Percentiles rank a stretch among this genome's conserved stretches.
These are phyloP conservation scores for Papilio aristodemus DNA, from an alignment of 1,140 invertebrate species.

Conservation along the genomic window DNA sequence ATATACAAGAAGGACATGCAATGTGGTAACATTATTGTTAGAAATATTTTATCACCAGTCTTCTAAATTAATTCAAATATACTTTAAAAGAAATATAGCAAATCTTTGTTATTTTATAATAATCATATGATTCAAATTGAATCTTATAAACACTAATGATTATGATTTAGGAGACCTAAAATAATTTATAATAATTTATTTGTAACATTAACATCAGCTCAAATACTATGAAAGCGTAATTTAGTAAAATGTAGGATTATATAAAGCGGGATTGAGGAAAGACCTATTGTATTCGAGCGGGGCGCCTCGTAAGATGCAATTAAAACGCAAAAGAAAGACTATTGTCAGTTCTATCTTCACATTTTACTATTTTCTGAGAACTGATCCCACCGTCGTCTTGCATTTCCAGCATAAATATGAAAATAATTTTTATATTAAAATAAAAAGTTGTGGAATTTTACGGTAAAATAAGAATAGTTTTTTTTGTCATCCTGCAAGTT, in stretches of 20 bases:
- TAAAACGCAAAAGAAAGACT: conserved; percentile 14
- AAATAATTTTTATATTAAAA: background rate
- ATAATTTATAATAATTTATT: too few relatives aligned
- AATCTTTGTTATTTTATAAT: too few relatives aligned
- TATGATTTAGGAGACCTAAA: too few relatives aligned
- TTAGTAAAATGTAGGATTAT: background rate
- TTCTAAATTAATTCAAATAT: too few relatives aligned
- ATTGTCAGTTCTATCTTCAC: conserved; percentile 14
- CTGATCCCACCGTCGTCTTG: background rate
- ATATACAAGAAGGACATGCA: too few relatives aligned
- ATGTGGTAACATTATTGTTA: too few relatives aligned
- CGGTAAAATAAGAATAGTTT: background rate
- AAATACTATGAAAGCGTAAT: background rate
- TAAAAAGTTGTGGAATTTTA: background rate
- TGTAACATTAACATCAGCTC: too few relatives aligned
- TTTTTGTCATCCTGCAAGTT: too few relatives aligned
- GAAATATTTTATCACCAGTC: too few relatives aligned
- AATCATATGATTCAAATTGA: too few relatives aligned
- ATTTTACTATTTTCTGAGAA: conserved; percentile 6
- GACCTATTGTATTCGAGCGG: conserved; percentile 1
- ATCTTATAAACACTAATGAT: too few relatives aligned
- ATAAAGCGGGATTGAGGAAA: conserved; percentile 16
- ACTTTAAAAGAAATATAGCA: too few relatives aligned
- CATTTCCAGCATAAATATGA: background rate
- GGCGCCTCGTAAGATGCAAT: conserved; percentile 13